These are phyloP conservation scores for Pteronura brasiliensis DNA, from an alignment of 2,113 vertebrate genomes.

Conservation along the genomic window DNA sequence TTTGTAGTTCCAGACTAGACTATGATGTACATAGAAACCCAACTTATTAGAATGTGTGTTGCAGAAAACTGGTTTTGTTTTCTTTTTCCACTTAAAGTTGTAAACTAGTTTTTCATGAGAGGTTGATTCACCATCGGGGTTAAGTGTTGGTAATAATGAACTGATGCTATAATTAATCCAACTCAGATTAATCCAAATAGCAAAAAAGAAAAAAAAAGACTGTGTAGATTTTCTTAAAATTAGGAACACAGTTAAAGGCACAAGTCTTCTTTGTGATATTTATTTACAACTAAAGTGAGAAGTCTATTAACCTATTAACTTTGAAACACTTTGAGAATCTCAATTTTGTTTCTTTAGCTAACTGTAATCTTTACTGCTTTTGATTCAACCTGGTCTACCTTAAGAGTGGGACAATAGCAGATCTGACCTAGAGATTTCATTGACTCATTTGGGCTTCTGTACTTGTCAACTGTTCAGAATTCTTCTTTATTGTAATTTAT, in stretches of 20 bases:
- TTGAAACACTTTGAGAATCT: not conserved
- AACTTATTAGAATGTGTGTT: not conserved
- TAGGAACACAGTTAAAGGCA: not conserved
- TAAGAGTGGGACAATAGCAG: not conserved
- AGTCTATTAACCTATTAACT: not conserved
- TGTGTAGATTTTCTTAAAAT: conserved; percentile 21
- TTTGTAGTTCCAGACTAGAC: not conserved
- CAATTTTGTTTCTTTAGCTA: not conserved
- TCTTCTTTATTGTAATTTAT: not conserved
- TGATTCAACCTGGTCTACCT: not conserved
- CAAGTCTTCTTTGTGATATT: conserved; percentile 9
- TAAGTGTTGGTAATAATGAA: conserved; percentile 2
- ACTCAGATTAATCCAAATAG: not conserved
- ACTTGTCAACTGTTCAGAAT: not conserved
- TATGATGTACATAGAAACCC: not conserved
- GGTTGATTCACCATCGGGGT: not conserved
- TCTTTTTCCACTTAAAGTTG: not conserved
- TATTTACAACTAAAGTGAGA: conserved; percentile 17
- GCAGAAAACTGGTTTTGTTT: not conserved
- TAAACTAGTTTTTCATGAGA: not conserved
- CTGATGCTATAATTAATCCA: not conserved
- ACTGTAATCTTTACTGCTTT: not conserved
- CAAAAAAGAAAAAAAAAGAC: not conserved
- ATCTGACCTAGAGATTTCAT: not conserved
- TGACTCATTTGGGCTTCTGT: not conserved